Evolutionary conservation across 2,797 vertebrate species (phyloP), one percentile per base, ranked within the genome.

Genomic region (Bradypus variegatus): DNA sequence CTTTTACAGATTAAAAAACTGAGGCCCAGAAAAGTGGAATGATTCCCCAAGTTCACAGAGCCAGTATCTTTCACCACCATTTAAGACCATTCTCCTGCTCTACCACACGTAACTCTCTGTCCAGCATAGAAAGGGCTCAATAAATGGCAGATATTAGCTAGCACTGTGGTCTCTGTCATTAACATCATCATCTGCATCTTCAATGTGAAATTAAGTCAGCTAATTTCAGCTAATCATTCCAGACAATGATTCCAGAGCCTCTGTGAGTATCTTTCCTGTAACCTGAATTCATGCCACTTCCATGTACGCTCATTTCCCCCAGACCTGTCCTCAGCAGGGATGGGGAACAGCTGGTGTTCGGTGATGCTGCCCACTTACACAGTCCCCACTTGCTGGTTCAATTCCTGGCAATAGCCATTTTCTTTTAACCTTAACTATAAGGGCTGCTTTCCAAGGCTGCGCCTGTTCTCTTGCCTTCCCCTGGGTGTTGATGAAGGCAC

Each of bases 11-110:
- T 80, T 10, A 25, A 91, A 85, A 89, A 78, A 60, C 27, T 31
- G 86, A 75, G 45, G 80, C 13, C 11, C 15, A 88, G 64, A 69
- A 90, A 89, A 87, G 25, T 78, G 64, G 83, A 87, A 92, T 13
- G 58, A 79, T n/a, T 58, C 13, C n/a, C 38, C 16, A 29, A 65
- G 65, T 55, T 48, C 79, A 62, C 12, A 31, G 67, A 91, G 85
- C 13, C 6, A 1, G 14, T 19, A 10, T 50, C 64, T 58, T 72
- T 72, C 75, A 72, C 45, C 45, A 50, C 38, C n/a, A 36, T 78
- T 21, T 19, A 9, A 45, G 38, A 6, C 41, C 6, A 29, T 60
- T 11, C 72, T 21, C 76, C 29, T 23, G 73, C 53, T 5, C 86
- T 38, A 12, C 25, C 9, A 12, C 13, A 1, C 11, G 0, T 0